Base-by-base conservation (phyloP, 2,113 vertebrate genomes). In the Buteo buteo region DNA sequence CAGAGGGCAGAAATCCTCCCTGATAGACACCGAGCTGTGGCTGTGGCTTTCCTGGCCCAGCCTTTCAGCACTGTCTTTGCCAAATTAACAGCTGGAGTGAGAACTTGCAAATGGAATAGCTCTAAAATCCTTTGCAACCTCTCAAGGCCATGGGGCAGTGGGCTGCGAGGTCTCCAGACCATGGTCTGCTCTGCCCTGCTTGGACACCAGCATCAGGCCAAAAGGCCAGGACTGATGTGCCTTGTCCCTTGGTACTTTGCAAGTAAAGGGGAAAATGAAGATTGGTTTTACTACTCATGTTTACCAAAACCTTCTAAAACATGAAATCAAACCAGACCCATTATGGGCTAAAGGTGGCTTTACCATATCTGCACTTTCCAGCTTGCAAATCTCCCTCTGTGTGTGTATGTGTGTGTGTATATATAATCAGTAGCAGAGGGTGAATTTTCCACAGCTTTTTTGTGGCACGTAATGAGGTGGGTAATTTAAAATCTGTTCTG, bases 401-500 rank as follows among this genome's bases (percentile, higher is more conserved):
- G 4, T 49, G 3, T 58, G 0, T 45, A 4, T 24, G 1, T 34
- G 1, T 11, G 4, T 26, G 18, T 32, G 2, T 65, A 2, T 57
- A 0, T 26, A 16, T 34, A 2, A 36, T 67, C 62, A 71, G 31
- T 34, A 52, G 29, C 19, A 31, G 34, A 58, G 10, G 19, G 8
- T 65, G 61, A 57, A n/a, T 89, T 93, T 91, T 87, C 80, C 42
- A 34, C 74, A 76, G 54, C 29, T 85, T 71, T 88, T 86, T 31
- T 69, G 49, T 87, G 64, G n/a, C 29, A 22, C 29, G n/a, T 93
- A 88, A 91, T 32, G 84, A 93, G 62, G 86, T 91, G 71, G 62
- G 49, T 70, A 80, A 85, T 95, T 93, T 91, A 93, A 94, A 95
- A 80, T 94, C 34, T 84, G 47, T 57, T 86, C 62, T 31, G 7